These are phyloP conservation scores for Oenanthe oenanthe DNA, from an alignment of 2,113 vertebrate species.

Conservation along the genomic window DNA sequence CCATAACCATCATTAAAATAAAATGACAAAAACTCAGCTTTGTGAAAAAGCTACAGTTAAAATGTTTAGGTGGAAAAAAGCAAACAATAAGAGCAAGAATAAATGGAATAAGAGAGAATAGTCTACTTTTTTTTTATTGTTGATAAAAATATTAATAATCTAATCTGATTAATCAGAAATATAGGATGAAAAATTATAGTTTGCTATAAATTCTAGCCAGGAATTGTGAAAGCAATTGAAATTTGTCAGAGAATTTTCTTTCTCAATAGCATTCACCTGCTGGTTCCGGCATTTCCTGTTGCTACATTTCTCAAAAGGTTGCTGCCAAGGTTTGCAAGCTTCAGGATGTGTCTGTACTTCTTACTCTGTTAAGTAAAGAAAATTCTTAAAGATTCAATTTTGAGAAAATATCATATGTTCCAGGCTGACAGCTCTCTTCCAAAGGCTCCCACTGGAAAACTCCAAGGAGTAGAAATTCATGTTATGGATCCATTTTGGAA, in stretches of 20 bases:
- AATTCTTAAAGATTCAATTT: neutral
- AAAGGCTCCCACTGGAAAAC: neutral
- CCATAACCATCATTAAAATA: neutral
- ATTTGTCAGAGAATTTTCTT: neutral
- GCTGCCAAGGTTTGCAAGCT: neutral
- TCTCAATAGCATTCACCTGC: neutral
- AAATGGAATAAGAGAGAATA: neutral
- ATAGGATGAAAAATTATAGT: neutral
- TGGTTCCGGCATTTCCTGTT: neutral
- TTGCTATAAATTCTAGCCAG: neutral
- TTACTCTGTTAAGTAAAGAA: neutral
- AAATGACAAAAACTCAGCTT: neutral
- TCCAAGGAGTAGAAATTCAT: neutral
- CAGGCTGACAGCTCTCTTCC: neutral
- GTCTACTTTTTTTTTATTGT: neutral
- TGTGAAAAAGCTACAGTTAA: neutral
- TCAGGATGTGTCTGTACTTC: neutral
- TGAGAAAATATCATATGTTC: neutral
- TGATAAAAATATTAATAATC: neutral
- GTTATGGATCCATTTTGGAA: neutral
- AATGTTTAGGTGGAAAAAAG: neutral
- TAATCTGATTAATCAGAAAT: neutral
- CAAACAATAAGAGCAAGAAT: neutral
- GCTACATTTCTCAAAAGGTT: neutral
- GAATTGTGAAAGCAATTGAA: neutral